Base-by-base conservation (phyloP, 2,113 vertebrate genomes). In the Naja naja region DNA sequence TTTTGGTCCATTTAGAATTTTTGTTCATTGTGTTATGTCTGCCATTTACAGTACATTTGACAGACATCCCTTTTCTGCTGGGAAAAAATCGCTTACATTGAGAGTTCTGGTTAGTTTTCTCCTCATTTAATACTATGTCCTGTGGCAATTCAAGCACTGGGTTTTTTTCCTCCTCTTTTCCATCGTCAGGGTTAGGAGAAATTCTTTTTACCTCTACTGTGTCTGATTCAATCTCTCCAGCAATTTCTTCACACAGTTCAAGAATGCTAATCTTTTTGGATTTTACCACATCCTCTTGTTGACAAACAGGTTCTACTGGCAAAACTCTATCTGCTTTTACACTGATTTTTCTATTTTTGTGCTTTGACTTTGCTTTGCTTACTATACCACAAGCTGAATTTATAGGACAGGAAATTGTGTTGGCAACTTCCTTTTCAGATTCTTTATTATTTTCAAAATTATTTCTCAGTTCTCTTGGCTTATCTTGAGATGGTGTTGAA, bases 201-300 rank as follows among this genome's bases (percentile, higher is more conserved):
- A 98, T 98, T 93, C 97, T 99, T 97, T 98, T 98, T 90, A 99
- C 97, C 92, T 99, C 98, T 93, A 98, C 98, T 87, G 98, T 99
- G 96, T 99, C 99, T 1, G 99, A 99, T 49, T 99, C 99, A 45
- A 99, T 99, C 97, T 99, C 99, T 91, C 99, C 99, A 87, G 99
- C 99, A 1, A 99, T 99, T 97, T 99, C 99, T 95, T 99, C 98
- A 97, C 99, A 99, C 20, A 99, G 97, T 49, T 99, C 99, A 90
- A 99, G 97, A 91, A 99, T 98, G 96, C 99, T 99, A 86, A 99
- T 97, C 94, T 99, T 98, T 96, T 99, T 98, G 94, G 94, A 98
- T 94, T 97, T 98, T 1, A 91, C 92, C 91, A 95, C 95, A 0
- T 94, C 95, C 91, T 97, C 97, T 43, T 94, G 85, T 0, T 95